Conservation (phyloP, 1,140 invertebrate genomes). For the Brachionus rubens region DNA sequence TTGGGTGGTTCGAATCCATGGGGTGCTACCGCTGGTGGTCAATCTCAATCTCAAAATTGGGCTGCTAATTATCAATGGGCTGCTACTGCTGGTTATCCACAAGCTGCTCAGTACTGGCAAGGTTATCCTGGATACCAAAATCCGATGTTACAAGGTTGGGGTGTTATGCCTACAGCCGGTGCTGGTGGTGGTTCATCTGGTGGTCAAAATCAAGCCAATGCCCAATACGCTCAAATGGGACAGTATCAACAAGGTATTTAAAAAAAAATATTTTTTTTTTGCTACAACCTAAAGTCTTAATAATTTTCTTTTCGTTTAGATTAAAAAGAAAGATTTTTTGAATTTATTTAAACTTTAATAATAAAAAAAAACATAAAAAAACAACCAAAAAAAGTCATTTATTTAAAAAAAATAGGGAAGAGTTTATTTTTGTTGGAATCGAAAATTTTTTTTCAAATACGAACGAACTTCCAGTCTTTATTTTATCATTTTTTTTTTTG, state of each 20-base stretch:
- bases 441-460: too few relatives aligned
- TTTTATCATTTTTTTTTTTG: too few relatives aligned
- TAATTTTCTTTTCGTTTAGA: too few relatives aligned
- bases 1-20: constrained; percentile 15
- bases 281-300: too few relatives aligned
- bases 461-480: too few relatives aligned
- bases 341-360: too few relatives aligned
- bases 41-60: constrained; percentile 28
- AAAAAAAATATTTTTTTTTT: not conserved
- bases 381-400: too few relatives aligned
- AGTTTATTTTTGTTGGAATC: too few relatives aligned
- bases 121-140: not conserved
- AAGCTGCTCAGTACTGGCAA: constrained; percentile 34
- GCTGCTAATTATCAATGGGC: constrained; percentile 38
- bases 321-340: too few relatives aligned
- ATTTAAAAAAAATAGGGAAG: too few relatives aligned
- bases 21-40: not conserved
- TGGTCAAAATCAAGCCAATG: not conserved
- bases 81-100: constrained; percentile 1
- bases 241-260: constrained; percentile 42
- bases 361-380: too few relatives aligned
- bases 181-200: not conserved
- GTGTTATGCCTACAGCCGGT: constrained; percentile 27
- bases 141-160: constrained; percentile 36
- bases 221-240: constrained; percentile 45